Percentiles rank a stretch among this genome's conserved stretches.
phyloP scores from a whole-genome alignment of 2,888 invertebrate species.

The Bombyx huttoni region DNA sequence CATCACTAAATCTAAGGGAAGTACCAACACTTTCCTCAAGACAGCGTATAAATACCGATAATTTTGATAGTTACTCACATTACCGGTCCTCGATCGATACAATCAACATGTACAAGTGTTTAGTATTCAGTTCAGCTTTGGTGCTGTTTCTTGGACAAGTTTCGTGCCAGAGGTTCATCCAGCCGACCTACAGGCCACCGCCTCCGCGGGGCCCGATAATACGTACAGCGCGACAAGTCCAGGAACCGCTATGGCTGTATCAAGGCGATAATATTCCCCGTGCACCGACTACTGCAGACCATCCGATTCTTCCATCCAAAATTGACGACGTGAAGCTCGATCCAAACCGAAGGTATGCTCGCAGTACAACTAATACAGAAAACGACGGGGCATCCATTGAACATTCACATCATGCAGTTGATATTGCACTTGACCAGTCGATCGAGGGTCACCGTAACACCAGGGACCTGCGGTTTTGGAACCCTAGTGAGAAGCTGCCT shows the following conservation, averaged over 20 bases:
- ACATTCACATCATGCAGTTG: slow-evolving; percentile 8
- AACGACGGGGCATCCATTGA: slow-evolving; percentile 16
- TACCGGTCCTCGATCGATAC: not conserved
- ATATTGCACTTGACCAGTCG: slow-evolving; percentile 25
- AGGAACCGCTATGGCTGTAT: slow-evolving; percentile 9
- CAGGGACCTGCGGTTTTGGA: slow-evolving; percentile 11
- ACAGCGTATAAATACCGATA: slow-evolving; percentile 2
- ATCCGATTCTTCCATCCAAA: slow-evolving; percentile 8
- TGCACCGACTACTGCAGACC: slow-evolving; percentile 9
- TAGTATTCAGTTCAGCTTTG: slow-evolving; percentile 10
- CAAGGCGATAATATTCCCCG: slow-evolving; percentile 6
- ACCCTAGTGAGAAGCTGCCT: not conserved
- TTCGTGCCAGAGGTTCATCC: slow-evolving; percentile 15
- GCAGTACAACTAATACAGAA: slow-evolving; percentile 20
- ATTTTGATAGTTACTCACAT: not conserved
- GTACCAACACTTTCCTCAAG: slow-evolving; percentile 2
- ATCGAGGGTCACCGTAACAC: slow-evolving; percentile 34
- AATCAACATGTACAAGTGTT: slow-evolving; percentile 1
- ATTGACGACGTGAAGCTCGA: slow-evolving; percentile 9
- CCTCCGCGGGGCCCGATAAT: slow-evolving; percentile 11
- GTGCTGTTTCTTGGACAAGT: slow-evolving; percentile 15
- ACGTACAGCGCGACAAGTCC: slow-evolving; percentile 16
- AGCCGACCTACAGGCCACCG: slow-evolving; percentile 20
- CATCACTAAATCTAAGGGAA: too few relatives aligned
- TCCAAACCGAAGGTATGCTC: slow-evolving; percentile 7